phyloP scores from a whole-genome alignment of 2,888 invertebrate genomes.

The Mimachlamys varia region DNA sequence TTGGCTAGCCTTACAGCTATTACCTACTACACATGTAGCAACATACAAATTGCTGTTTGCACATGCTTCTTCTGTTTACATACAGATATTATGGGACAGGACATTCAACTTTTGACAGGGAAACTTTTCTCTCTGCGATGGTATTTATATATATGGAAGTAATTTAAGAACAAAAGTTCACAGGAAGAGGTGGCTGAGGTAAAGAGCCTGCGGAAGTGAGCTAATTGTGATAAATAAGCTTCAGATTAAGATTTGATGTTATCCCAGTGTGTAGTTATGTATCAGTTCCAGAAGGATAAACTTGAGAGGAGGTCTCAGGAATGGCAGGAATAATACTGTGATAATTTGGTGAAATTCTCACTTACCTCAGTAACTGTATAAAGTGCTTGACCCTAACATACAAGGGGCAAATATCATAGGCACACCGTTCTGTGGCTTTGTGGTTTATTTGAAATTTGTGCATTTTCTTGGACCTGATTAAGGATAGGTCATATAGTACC shows the following conservation, averaged over 20 bases:
- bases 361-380: not conserved
- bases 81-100: not conserved
- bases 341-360: slow-evolving; percentile 23
- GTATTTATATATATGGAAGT: not conserved
- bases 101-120: not conserved
- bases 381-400: not conserved
- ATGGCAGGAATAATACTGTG: not conserved
- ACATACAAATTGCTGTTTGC: not conserved
- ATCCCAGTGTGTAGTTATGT: not conserved
- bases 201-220: not conserved
- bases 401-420: too few species aligned
- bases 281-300: not conserved
- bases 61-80: slow-evolving; percentile 6
- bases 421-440: too few species aligned
- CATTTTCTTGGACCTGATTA: not conserved
- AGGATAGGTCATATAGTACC: too few species aligned
- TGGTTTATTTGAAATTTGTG: not conserved
- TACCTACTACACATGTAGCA: not conserved
- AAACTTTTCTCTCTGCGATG: not conserved
- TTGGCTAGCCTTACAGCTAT: not conserved
- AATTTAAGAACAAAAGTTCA: not conserved
- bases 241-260: not conserved
- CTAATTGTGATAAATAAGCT: not conserved
- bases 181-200: not conserved
- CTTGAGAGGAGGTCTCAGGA: not conserved